A percentile compares a stretch with the other conserved stretches of the same genome.
phyloP scores from a whole-genome alignment of 2,888 invertebrate species.

The Plagiodera versicolora region DNA sequence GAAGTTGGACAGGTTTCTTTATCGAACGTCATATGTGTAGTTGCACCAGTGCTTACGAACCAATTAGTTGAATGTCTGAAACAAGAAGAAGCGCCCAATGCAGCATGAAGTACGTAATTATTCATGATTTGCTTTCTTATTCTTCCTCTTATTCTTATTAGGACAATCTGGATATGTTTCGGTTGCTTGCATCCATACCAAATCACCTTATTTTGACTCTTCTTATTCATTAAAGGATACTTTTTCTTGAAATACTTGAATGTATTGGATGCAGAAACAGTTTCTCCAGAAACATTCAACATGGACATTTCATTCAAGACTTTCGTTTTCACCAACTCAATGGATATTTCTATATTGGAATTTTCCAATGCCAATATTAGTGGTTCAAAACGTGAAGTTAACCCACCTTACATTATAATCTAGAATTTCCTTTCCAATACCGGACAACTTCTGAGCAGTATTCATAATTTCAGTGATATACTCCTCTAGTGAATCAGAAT shows the following conservation, averaged over 20 bases:
- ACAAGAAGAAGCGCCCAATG: background rate
- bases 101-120: background rate
- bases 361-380: constrained; percentile 1
- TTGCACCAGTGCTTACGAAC: constrained; percentile 6
- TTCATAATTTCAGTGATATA: constrained; percentile 8
- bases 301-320: background rate
- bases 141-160: background rate
- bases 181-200: constrained; percentile 3
- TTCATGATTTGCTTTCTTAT: background rate
- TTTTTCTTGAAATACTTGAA: background rate
- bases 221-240: constrained; percentile 6
- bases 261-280: background rate
- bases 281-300: background rate
- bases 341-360: background rate
- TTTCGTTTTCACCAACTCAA: background rate
- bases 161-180: background rate
- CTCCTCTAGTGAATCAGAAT: background rate
- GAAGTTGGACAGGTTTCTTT: constrained; percentile 8
- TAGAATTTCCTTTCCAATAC: constrained; percentile 10
- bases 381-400: background rate
- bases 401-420: background rate
- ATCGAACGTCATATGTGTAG: constrained; percentile 10
- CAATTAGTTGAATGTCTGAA: background rate
- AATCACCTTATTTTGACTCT: background rate
- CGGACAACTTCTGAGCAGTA: background rate